These are phyloP conservation scores for Cuculus canorus DNA, from an alignment of 2,797 vertebrate species.

Conservation along the genomic window DNA sequence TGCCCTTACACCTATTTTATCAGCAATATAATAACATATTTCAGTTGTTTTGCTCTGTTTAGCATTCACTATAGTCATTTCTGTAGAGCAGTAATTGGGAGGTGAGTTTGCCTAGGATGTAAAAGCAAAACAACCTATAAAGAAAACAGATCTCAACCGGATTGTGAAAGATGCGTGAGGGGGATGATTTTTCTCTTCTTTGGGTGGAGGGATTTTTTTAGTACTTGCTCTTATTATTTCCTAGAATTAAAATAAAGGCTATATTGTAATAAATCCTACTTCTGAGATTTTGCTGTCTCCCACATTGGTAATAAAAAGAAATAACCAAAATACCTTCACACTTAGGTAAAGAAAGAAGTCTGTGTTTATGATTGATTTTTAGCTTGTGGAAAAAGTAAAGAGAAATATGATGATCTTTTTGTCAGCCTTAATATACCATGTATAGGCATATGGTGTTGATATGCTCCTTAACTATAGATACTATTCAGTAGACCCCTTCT, in stretches of 20 bases:
- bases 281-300: neutral
- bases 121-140: neutral
- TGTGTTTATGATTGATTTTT: neutral
- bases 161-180: neutral
- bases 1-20: neutral
- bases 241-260: neutral
- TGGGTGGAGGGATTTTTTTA: neutral
- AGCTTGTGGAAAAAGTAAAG: neutral
- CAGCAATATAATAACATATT: neutral
- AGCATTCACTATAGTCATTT: neutral
- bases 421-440: neutral
- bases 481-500: neutral
- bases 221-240: neutral
- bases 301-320: neutral
- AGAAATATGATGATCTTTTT: neutral
- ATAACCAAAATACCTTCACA: neutral
- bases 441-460: neutral
- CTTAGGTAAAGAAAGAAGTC: neutral
- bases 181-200: neutral
- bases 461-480: neutral
- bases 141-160: neutral
- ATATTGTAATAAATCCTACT: neutral
- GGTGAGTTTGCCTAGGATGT: neutral
- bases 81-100: neutral
- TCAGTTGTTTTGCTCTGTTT: neutral